These are phyloP conservation scores for Nannospalax galili DNA, from an alignment of 2,113 vertebrate genomes.

Conservation along the genomic window DNA sequence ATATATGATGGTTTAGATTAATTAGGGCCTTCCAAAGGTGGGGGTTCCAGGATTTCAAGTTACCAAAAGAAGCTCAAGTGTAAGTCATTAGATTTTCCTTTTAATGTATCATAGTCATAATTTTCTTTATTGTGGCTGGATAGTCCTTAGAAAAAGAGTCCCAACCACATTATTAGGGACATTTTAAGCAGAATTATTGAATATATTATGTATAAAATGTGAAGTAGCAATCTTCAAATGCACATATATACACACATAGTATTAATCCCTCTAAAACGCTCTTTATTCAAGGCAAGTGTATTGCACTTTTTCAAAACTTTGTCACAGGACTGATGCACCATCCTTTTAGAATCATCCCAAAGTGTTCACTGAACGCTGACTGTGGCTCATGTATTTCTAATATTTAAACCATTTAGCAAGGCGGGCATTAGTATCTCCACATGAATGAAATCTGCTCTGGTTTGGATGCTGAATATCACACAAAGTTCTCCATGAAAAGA, in stretches of 20 bases:
- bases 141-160: not conserved
- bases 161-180: not conserved
- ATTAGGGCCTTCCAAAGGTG: not conserved
- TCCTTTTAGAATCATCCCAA: no score
- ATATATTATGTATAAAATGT: not conserved
- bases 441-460: no score
- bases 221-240: constrained; percentile 20
- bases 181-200: not conserved
- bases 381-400: no score
- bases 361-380: no score
- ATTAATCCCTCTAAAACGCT: not conserved
- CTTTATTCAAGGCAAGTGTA: constrained; percentile 1
- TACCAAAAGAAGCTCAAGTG: constrained; percentile 11
- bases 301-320: not conserved
- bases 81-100: constrained; percentile 6
- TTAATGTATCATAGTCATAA: not conserved
- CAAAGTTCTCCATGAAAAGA: no score
- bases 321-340: no score
- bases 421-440: no score
- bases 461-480: no score
- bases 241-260: not conserved
- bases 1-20: not conserved
- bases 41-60: not conserved
- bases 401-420: no score
- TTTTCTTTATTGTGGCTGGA: not conserved